Evolutionary conservation across 2,113 vertebrate genomes (phyloP).

Genomic region (Indicator indicator): DNA sequence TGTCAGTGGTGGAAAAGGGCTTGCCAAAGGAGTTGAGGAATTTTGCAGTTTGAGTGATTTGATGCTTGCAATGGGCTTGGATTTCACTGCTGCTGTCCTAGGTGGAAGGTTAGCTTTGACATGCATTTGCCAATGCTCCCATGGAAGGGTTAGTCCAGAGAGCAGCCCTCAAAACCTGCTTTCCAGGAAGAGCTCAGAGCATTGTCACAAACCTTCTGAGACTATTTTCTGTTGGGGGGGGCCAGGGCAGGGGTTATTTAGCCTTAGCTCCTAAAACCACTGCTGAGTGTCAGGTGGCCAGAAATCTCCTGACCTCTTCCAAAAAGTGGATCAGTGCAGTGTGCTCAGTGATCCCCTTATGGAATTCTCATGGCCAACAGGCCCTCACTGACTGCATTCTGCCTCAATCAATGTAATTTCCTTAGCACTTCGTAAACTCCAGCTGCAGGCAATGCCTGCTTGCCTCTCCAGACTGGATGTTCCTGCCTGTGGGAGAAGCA

Average conservation of each 20-base stretch:
- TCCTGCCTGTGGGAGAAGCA: neutral
- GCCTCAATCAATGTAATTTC: neutral
- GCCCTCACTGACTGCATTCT: accelerated
- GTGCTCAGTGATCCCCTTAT: neutral
- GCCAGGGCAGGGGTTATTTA: neutral
- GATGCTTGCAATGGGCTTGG: neutral
- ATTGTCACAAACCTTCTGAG: neutral
- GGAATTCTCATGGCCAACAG: neutral
- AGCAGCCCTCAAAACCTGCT: neutral
- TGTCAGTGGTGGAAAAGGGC: neutral
- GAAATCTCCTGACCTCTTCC: neutral
- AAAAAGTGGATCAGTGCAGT: neutral
- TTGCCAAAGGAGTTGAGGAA: neutral
- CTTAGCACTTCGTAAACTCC: neutral
- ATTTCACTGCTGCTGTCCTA: neutral
- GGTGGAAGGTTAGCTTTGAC: neutral
- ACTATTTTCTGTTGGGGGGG: neutral
- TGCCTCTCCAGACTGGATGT: neutral
- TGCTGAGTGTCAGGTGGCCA: neutral
- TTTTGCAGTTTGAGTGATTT: neutral
- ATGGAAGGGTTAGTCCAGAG: neutral
- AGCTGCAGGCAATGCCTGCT: neutral
- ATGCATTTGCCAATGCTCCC: neutral
- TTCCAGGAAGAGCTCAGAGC: neutral
- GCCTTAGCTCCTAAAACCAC: neutral